A percentile compares a stretch with the other conserved stretches of the same genome.
Conservation (phyloP, 2,113 vertebrate genomes). For the Podilymbus podiceps region DNA sequence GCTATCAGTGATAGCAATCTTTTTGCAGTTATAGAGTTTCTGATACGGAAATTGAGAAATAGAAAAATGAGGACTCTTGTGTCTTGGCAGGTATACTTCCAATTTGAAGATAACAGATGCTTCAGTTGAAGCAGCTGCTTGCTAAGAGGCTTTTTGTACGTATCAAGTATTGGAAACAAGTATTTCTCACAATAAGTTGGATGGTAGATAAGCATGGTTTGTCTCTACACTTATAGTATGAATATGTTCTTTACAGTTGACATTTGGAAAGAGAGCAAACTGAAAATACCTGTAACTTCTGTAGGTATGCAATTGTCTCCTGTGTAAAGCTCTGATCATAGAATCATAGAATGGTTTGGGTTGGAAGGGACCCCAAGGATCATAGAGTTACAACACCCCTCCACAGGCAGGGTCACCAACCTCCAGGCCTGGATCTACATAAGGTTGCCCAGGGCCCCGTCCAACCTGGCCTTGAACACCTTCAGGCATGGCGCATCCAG, state of each 20-base stretch:
- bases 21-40: background rate
- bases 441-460: no score
- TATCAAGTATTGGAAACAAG: background rate
- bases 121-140: background rate
- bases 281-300: background rate
- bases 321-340: background rate
- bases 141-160: background rate
- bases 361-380: no score
- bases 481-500: no score
- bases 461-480: no score
- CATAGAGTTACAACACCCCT: no score
- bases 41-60: background rate
- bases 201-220: background rate
- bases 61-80: background rate
- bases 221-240: background rate
- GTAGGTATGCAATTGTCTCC: background rate
- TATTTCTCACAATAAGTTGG: background rate
- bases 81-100: background rate
- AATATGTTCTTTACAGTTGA: background rate
- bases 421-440: no score
- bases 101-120: background rate
- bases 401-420: no score
- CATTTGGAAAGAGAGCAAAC: background rate
- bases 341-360: no score
- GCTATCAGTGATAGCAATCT: background rate